These are phyloP conservation scores for Aix galericulata DNA, from an alignment of 2,113 vertebrate species.

Conservation along the genomic window DNA sequence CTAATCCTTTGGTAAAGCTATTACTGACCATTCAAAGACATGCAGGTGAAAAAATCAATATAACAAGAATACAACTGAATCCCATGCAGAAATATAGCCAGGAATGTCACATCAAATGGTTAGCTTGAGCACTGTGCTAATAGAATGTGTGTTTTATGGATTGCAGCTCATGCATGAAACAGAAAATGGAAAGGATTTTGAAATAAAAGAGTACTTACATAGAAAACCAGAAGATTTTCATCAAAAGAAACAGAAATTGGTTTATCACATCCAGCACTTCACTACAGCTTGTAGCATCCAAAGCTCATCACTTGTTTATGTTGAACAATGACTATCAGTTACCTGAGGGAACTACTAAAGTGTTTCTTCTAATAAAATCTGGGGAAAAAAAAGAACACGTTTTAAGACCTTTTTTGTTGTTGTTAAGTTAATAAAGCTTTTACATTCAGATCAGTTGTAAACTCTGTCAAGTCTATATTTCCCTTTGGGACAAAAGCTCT, in stretches of 20 bases:
- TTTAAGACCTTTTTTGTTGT: slow-evolving; percentile 8
- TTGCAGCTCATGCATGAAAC: not conserved
- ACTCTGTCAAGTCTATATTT: slow-evolving; percentile 27
- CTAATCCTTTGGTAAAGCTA: not conserved
- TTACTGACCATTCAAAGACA: not conserved
- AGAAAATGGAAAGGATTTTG: not conserved
- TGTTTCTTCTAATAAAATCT: slow-evolving; percentile 42
- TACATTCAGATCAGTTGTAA: slow-evolving; percentile 8
- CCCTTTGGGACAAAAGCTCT: not conserved
- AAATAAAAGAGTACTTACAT: not conserved
- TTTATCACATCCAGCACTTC: not conserved
- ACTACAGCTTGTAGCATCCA: not conserved
- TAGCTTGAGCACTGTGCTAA: not conserved
- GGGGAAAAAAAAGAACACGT: fast-evolving
- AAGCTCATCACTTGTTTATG: slow-evolving; percentile 2
- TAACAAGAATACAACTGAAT: not conserved
- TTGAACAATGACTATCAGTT: not conserved
- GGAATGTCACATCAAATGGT: not conserved
- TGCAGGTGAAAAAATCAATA: not conserved
- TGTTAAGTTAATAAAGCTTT: slow-evolving; percentile 47
- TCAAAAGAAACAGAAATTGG: not conserved
- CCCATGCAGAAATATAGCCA: not conserved
- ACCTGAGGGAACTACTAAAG: slow-evolving; percentile 13
- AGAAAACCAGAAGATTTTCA: not conserved
- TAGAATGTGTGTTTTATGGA: not conserved